Percentiles rank a stretch among this genome's conserved stretches.
Evolutionary conservation across 2,797 vertebrate species (phyloP).

Genomic region (Eulemur mongoz): DNA sequence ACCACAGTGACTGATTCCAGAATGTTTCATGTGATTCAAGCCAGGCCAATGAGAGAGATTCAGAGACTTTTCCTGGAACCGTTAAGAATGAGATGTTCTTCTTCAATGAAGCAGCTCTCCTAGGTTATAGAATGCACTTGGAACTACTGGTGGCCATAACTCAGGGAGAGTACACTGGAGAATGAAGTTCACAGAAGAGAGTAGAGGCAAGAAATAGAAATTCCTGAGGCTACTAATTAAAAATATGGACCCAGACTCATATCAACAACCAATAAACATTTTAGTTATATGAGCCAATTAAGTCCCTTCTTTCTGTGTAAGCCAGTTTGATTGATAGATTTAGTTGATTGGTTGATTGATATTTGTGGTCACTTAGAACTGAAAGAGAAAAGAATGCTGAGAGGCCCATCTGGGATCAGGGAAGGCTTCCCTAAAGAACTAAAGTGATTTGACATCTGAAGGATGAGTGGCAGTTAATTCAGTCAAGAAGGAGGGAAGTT

Average conservation of each 20-base stretch:
- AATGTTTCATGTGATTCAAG: not conserved
- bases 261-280: not conserved
- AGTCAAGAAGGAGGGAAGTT: not conserved
- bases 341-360: not conserved
- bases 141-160: too few relatives aligned
- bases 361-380: not conserved
- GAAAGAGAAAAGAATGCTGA: not conserved
- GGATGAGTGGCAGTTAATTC: not conserved
- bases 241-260: not conserved
- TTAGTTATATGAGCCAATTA: not conserved
- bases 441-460: not conserved
- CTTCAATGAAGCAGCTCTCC: not conserved
- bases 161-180: not conserved
- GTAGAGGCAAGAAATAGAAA: not conserved
- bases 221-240: not conserved
- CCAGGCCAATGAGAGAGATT: not conserved
- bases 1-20: not conserved
- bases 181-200: not conserved
- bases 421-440: not conserved
- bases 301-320: not conserved
- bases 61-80: not conserved
- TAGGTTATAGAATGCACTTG: not conserved
- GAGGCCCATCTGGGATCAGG: not conserved
- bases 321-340: not conserved
- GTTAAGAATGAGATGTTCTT: not conserved